Percentiles rank a stretch among this genome's conserved stretches.
phyloP scores from a whole-genome alignment of 2,113 vertebrate genomes.

The Elephantulus edwardii region DNA sequence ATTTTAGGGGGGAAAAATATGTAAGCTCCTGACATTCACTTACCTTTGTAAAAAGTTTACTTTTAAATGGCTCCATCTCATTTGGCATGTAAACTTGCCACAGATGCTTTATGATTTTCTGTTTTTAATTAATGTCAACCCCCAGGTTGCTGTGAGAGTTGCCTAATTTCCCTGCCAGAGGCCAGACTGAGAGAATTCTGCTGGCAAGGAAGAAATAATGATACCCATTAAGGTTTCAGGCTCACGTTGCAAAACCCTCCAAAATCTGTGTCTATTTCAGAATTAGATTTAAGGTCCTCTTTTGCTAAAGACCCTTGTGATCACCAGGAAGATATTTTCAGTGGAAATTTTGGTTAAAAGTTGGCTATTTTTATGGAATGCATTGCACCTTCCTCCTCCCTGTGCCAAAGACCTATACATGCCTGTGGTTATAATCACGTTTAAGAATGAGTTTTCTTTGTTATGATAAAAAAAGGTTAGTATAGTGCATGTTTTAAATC shows the following conservation, averaged over 20 bases:
- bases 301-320: background rate
- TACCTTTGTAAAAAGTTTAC: constrained; percentile 75
- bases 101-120: constrained; percentile 79
- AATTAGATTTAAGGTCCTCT: constrained; percentile 23
- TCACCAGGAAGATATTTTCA: background rate
- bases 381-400: background rate
- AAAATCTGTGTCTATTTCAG: background rate
- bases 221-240: constrained; percentile 60
- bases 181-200: constrained; percentile 70
- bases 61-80: constrained; percentile 63
- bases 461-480: background rate
- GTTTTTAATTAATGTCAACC: constrained; percentile 81
- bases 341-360: background rate
- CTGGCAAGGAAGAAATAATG: constrained; percentile 57
- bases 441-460: background rate
- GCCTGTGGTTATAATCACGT: background rate
- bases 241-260: constrained; percentile 53
- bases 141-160: constrained; percentile 71
- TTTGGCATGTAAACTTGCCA: constrained; percentile 70
- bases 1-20: constrained; percentile 34
- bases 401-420: too few relatives aligned
- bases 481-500: background rate
- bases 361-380: background rate
- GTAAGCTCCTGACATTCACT: constrained; percentile 65
- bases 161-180: constrained; percentile 71